Evolutionary conservation across 1,140 invertebrate species (phyloP), one percentile per base, ranked within the genome.

Genomic region (Zaprionus gabonicus): DNA sequence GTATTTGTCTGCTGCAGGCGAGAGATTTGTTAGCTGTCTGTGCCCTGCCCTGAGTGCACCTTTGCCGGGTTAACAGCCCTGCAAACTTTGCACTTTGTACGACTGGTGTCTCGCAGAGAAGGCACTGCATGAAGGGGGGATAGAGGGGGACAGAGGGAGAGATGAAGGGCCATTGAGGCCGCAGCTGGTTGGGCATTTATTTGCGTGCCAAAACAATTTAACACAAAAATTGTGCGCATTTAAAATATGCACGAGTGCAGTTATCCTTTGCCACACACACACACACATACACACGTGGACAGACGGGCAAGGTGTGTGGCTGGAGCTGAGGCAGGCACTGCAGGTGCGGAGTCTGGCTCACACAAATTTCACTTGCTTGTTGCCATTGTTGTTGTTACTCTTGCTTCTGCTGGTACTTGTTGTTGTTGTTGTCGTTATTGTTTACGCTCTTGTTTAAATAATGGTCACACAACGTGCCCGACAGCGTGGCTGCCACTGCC

Each of bases 131-230:
- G 31, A 9, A 34, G 9, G 31, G 31, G 9, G 9, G 9, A 34
- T 13, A 60, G 38, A 7, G 13, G 23, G 9, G 51, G 12, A 23
- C 1, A 23, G 23, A 1, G 23, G 23, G 23, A 23, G 23, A 20
- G 49, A 55, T 34, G 6, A 23, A 15, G 20, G 6, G 17, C 17
- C 49, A 51, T 53, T 51, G 49, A 68, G 76, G 67, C 73, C 83
- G 46, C 85, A 88, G 85, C 71, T 88, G 85, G 59, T 72, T 66
- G 74, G 71, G 60, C 76, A 87, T 91, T 91, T 91, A 91, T 91
- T 91, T 91, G 87, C 87, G 87, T 84, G 79, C 74, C 81, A 91
- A 91, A 91, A 91, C 88, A 91, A 91, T 91, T 91, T 91, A 91
- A 83, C 84, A 88, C 83, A 82, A 91, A 90, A 91, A 91, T 81